Evolutionary conservation across 2,888 invertebrate genomes (phyloP).

Genomic region (Aphelenchoides bicaudatus): DNA sequence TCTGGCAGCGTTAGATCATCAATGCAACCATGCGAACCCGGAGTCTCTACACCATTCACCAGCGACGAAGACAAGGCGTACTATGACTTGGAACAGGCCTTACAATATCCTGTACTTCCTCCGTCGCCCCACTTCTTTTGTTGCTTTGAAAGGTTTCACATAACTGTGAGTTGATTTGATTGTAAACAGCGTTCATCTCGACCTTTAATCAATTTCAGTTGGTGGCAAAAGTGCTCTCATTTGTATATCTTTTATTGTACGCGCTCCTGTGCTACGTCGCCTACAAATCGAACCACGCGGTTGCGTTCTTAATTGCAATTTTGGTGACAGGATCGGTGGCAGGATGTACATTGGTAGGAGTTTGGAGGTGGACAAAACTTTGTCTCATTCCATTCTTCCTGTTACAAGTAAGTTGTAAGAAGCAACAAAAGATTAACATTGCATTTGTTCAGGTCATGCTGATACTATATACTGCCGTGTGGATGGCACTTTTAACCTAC

Average conservation of each 20-base stretch:
- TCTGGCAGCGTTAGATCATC: background rate
- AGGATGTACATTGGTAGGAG: constrained; percentile 44
- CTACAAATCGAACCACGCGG: constrained; percentile 42
- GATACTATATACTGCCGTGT: constrained; percentile 29
- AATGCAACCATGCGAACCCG: constrained; percentile 4
- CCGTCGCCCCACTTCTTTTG: constrained; percentile 37
- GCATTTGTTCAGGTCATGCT: constrained; percentile 29
- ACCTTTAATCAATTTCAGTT: constrained; percentile 38
- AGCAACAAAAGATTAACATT: no score
- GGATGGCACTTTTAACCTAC: constrained; percentile 24
- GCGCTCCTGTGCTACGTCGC: constrained; percentile 37
- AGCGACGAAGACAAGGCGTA: constrained; percentile 23
- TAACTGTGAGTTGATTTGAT: constrained; percentile 25
- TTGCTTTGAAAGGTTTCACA: constrained; percentile 30
- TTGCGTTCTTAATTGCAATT: constrained; percentile 44
- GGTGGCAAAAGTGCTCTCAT: constrained; percentile 42
- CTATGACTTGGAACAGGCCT: constrained; percentile 26
- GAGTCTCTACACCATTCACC: constrained; percentile 1
- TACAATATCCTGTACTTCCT: constrained; percentile 32
- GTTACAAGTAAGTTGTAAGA: constrained; percentile 40
- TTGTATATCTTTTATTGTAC: constrained; percentile 42
- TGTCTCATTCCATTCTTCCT: constrained; percentile 52
- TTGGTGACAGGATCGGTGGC: constrained; percentile 43
- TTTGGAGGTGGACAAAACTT: constrained; percentile 50
- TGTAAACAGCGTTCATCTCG: background rate